Conservation (phyloP, 2,888 invertebrate species). For the Troglohyphantes excavatus region DNA sequence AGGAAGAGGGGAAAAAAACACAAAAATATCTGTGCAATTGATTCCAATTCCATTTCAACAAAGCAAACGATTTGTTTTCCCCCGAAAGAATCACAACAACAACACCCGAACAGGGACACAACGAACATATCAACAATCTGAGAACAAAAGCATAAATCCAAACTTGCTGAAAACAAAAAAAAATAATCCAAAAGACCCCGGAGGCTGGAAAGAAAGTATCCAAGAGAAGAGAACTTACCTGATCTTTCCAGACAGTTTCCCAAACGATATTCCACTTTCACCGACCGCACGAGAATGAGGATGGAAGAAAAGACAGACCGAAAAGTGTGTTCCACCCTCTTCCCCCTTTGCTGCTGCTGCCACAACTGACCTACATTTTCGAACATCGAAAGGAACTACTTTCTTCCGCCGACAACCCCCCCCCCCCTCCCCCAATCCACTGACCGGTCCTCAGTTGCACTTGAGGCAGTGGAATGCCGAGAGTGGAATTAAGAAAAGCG, state of each 20-base stretch:
- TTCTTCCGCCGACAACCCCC: conserved; percentile 48
- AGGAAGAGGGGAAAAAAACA: too few species aligned
- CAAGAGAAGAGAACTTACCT: not conserved
- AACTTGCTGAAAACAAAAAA: too few species aligned
- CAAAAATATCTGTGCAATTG: too few species aligned
- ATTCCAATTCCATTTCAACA: too few species aligned
- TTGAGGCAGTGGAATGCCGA: conserved; percentile 43
- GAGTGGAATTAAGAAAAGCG: conserved; percentile 13
- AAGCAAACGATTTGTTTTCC: too few species aligned
- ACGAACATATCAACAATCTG: too few species aligned
- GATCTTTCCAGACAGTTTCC: not conserved
- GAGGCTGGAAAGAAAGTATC: too few species aligned
- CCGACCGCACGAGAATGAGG: conserved; percentile 12
- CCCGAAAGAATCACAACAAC: too few species aligned
- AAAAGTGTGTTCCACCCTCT: conserved; percentile 24
- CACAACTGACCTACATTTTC: conserved; percentile 37
- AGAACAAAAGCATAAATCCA: too few species aligned
- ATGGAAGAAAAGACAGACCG: not conserved
- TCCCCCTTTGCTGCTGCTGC: conserved; percentile 54
- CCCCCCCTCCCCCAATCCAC: conserved; percentile 7
- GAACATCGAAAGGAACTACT: conserved; percentile 51
- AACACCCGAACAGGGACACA: too few species aligned
- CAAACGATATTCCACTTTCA: conserved; percentile 36
- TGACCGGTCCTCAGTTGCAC: conserved; percentile 46
- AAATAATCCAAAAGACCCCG: too few species aligned